Base-by-base conservation (phyloP, 2,888 invertebrate species). In the Pachydiplax longipennis region DNA sequence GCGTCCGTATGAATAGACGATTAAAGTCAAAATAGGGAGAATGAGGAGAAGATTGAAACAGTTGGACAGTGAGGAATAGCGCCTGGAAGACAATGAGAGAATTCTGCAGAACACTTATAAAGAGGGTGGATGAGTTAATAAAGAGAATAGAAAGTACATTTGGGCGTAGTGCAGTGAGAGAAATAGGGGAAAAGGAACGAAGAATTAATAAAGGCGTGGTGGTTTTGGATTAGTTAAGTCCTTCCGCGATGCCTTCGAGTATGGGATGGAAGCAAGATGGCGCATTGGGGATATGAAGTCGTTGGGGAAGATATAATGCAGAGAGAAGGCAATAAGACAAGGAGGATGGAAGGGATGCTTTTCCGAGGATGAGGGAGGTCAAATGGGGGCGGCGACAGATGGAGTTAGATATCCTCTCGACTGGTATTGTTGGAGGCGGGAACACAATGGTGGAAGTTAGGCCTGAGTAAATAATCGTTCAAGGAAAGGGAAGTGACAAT, bases 361-460 rank as follows among this genome's bases (percentile, higher is more conserved):
- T 73, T 53, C 73, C 25, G 31, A 31, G n/a, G 73, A n/a, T 25
- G 73, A 25, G 73, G 31, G 73, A 0, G 13, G 31, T 8, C n/a
- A 22, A 22, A 22, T 8, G 65, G 65, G 73, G 73, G 73, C 73
- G 73, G 73, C 73, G 73, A 73, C 73, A 73, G 73, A 73, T 73
- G 73, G 73, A 73, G 73, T 73, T 73, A 73, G 73, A 73, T 73
- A 73, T 73, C 25, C 73, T 73, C 73, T 73, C 73, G 73, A 12
- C 73, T 73, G 73, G 73, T 73, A 73, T 73, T 73, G 73, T 73
- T 73, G 73, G 73, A 73, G 73, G 73, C 73, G 73, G 73, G 73
- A 73, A 73, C 73, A 73, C 73, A 73, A 73, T 73, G 73, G 73
- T 73, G 73, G 73, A 73, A 73, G 73, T 73, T 31, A 73, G 73